Conservation (phyloP, 2,797 vertebrate genomes). For the Orientallactaga sibirica region DNA sequence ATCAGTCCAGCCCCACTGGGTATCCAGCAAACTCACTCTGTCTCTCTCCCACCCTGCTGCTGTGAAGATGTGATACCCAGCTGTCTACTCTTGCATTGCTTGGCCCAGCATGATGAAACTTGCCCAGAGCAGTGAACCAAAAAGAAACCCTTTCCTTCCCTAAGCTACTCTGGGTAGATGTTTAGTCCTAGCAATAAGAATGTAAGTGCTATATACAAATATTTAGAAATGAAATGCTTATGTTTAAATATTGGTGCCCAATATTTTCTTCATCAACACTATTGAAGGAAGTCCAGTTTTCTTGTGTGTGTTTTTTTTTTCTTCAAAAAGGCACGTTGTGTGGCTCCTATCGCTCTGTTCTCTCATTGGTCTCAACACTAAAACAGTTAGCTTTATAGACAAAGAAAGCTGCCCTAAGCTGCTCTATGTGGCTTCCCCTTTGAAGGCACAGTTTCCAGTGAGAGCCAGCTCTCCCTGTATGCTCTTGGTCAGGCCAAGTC, state of each 20-base stretch:
- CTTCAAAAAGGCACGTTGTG: background rate
- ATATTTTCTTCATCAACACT: constrained; percentile 1
- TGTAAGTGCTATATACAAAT: background rate
- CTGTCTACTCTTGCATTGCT: no score
- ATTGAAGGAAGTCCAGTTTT: background rate
- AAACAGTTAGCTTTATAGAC: background rate
- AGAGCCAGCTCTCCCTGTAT: background rate
- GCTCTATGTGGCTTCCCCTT: background rate
- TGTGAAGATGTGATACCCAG: no score
- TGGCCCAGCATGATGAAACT: no score
- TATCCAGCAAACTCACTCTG: no score
- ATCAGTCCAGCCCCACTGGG: no score
- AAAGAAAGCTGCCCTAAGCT: background rate
- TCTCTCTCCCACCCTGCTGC: no score
- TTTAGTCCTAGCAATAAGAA: no score
- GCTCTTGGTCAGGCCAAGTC: background rate
- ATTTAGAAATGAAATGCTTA: background rate
- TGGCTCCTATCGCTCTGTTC: background rate
- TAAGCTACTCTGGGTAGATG: no score
- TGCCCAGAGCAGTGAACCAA: no score
- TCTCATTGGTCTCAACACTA: background rate
- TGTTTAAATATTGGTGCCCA: constrained; percentile 30
- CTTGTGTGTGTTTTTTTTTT: no score
- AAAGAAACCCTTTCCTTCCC: no score
- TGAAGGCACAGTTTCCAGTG: background rate